phyloP scores from a whole-genome alignment of 2,113 vertebrate species.

The Cinclus mexicanus region DNA sequence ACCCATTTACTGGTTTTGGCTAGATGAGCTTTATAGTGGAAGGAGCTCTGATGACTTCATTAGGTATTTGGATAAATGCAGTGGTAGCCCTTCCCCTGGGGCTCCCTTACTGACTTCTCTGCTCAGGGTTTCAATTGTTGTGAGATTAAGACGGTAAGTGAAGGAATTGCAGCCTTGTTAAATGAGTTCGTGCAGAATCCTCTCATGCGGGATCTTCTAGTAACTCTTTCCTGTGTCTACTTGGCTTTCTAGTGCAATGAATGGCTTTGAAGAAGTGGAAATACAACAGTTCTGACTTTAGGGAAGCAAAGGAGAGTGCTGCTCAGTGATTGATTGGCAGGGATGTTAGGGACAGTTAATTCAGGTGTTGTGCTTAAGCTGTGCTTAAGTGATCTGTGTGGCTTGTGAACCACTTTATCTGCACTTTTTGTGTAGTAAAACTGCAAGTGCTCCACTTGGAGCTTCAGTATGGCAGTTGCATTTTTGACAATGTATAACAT shows the following conservation, averaged over 20 bases:
- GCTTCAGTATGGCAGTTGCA: not conserved
- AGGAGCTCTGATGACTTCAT: not conserved
- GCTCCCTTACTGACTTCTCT: not conserved
- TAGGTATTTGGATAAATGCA: not conserved
- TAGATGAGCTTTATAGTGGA: not conserved
- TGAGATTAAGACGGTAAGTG: conserved; percentile 14
- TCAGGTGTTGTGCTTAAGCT: not conserved
- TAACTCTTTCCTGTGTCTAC: not conserved
- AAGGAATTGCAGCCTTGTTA: not conserved
- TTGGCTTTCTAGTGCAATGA: not conserved
- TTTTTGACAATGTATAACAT: not conserved
- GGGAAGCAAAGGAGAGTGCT: not conserved
- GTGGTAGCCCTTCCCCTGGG: not conserved
- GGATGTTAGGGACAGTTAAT: not conserved
- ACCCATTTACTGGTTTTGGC: not conserved
- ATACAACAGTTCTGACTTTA: not conserved
- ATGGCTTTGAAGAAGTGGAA: not conserved
- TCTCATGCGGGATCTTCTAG: not conserved
- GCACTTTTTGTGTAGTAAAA: not conserved
- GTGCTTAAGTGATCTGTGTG: not conserved
- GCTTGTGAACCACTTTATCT: not conserved
- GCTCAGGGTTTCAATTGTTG: not conserved
- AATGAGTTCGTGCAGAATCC: not conserved
- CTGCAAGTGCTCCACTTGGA: not conserved
- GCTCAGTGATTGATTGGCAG: not conserved